Percentiles rank a stretch among this genome's conserved stretches.
phyloP scores from a whole-genome alignment of 2,113 vertebrate species.

The Notechis scutatus region DNA sequence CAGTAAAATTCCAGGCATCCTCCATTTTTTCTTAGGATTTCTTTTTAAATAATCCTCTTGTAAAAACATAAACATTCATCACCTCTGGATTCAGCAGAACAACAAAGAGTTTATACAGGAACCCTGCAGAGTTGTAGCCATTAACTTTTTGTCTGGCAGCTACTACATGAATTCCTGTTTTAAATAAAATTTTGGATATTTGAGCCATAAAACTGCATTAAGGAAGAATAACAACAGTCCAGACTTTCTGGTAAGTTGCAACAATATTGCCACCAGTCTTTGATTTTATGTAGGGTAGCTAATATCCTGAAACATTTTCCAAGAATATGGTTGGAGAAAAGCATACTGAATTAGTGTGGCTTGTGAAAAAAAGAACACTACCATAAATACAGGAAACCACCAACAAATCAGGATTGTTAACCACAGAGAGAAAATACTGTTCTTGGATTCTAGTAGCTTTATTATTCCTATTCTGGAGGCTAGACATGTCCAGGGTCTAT shows the following conservation, averaged over 20 bases:
- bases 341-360: slow-evolving; percentile 22
- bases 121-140: background rate
- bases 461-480: slow-evolving; percentile 43
- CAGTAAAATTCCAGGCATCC: background rate
- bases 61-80: background rate
- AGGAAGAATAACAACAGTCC: background rate
- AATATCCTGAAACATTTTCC: slow-evolving; percentile 22
- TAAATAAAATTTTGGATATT: background rate
- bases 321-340: slow-evolving; percentile 34
- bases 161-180: background rate
- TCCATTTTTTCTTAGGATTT: background rate
- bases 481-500: slow-evolving; percentile 52
- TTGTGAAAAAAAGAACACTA: slow-evolving; percentile 10
- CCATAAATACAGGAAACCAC: slow-evolving; percentile 49
- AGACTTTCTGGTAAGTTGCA: background rate
- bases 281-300: slow-evolving; percentile 3
- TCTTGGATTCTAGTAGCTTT: slow-evolving; percentile 46
- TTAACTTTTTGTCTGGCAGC: background rate
- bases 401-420: slow-evolving; percentile 39
- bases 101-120: background rate
- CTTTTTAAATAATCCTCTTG: background rate
- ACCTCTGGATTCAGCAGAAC: background rate
- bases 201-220: background rate
- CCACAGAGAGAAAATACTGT: slow-evolving; percentile 67
- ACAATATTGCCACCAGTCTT: background rate